Percentiles rank a stretch among this genome's conserved stretches.
Conservation (phyloP, 2,888 invertebrate genomes). For the Polydrusus tereticollis region DNA sequence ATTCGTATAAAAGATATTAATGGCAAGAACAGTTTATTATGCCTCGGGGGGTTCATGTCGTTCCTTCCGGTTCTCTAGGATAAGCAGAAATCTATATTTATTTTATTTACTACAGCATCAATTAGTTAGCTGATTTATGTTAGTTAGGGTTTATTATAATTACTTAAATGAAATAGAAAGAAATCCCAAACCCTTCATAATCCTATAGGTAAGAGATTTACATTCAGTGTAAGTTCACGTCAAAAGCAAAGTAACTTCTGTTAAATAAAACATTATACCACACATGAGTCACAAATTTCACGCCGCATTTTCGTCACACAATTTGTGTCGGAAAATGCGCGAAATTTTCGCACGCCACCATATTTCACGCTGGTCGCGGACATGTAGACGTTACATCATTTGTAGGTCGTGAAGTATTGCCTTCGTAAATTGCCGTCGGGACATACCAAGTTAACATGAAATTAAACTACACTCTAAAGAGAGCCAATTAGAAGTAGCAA, state of each 20-base stretch:
- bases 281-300: slow-evolving; percentile 12
- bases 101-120: too few species aligned
- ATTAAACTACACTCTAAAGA: slow-evolving; percentile 65
- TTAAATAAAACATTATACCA: slow-evolving; percentile 11
- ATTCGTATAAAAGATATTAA: too few species aligned
- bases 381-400: slow-evolving; percentile 53
- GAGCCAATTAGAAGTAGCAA: slow-evolving; percentile 68
- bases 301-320: slow-evolving; percentile 33
- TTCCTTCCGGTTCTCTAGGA: too few species aligned
- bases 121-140: too few species aligned
- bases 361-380: slow-evolving; percentile 41
- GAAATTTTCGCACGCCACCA: slow-evolving; percentile 42
- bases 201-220: too few species aligned
- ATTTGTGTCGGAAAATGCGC: slow-evolving; percentile 43
- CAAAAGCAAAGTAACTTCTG: neutral
- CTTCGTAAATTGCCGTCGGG: slow-evolving; percentile 57
- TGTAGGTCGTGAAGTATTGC: slow-evolving; percentile 56
- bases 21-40: too few species aligned
- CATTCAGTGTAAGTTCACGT: neutral
- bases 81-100: too few species aligned
- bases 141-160: too few species aligned
- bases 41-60: too few species aligned
- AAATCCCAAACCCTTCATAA: too few species aligned
- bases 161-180: too few species aligned
- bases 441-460: slow-evolving; percentile 61